phyloP scores from a whole-genome alignment of 2,888 invertebrate genomes.

The Trachelus iudaicus region DNA sequence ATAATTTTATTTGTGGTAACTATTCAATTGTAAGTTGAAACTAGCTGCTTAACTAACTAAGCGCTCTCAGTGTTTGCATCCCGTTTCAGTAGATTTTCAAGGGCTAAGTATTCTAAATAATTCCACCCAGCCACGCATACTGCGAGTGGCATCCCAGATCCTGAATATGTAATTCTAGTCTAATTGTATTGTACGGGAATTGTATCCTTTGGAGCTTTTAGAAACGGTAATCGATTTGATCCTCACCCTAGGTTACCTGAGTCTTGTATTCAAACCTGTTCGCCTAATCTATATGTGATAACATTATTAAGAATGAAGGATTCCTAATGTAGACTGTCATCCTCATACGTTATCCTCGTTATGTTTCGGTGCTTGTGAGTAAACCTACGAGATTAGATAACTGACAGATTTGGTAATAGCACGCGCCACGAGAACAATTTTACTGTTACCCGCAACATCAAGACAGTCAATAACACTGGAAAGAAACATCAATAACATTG shows the following conservation, averaged over 20 bases:
- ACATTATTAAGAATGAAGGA: neutral
- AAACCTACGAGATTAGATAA: neutral
- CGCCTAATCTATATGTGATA: neutral
- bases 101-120: neutral
- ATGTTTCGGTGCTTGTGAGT: neutral
- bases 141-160: neutral
- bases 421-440: neutral
- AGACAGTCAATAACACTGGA: no score
- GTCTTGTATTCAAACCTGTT: neutral
- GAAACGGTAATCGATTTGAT: neutral
- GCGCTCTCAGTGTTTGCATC: neutral
- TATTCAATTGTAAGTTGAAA: neutral
- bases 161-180: neutral
- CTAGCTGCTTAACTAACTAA: neutral
- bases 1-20: neutral
- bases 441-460: no score
- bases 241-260: neutral
- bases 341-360: no score
- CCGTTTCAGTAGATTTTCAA: neutral
- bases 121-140: neutral
- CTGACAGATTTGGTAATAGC: neutral
- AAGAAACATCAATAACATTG: no score
- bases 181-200: neutral
- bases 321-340: neutral
- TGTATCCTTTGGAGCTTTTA: neutral